Evolutionary conservation across 2,888 invertebrate genomes (phyloP), one percentile per base, ranked within the genome.

Genomic region (Thecocarcelia acutangulata): DNA sequence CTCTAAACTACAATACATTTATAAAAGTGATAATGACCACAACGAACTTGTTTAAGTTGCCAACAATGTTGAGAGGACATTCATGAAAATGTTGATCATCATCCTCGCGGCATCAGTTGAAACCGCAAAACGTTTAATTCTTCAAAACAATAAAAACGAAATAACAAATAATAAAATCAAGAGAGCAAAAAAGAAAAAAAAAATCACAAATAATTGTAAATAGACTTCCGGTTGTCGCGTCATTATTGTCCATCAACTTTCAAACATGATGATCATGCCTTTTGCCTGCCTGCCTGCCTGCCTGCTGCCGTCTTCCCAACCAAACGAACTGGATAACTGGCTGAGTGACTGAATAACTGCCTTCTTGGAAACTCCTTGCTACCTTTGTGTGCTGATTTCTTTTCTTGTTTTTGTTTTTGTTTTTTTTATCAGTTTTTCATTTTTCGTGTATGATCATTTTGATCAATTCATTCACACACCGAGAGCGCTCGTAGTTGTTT

Each of bases 221-320:
- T 82, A 82, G 86, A 88, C 89, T 88, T 88, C 88, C 88, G 89
- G 88, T 88, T 89, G 88, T 88, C 88, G 88, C 89, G 87, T 87
- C 89, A 88, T 89, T 88, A 89, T 88, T 87, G 86, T 88, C 88
- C 87, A 89, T 89, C 88, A 79, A 79, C 66, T 54, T 66, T 73
- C 56, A 58, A 77, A 73, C 50, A 63, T 58, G 52, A 69, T 58
- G 28, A 75, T 70, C 37, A 64, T 37, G 58, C 37, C 46, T 80
- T 46, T 69, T 78, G 59, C 58, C 64, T 66, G 77, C 54, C 58
- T 50, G 54, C 46, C 46, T 42, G 54, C 24, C 46, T 50, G 40
- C 17, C 40, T 59, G 21, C 12, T 44, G 28, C 17, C 44, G 42
- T 8, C 33, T 70, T 9, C 37, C 70, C 50, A n/a, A 17, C 40